phyloP scores from a whole-genome alignment of 2,888 invertebrate species.

The Eristalis arbustorum region DNA sequence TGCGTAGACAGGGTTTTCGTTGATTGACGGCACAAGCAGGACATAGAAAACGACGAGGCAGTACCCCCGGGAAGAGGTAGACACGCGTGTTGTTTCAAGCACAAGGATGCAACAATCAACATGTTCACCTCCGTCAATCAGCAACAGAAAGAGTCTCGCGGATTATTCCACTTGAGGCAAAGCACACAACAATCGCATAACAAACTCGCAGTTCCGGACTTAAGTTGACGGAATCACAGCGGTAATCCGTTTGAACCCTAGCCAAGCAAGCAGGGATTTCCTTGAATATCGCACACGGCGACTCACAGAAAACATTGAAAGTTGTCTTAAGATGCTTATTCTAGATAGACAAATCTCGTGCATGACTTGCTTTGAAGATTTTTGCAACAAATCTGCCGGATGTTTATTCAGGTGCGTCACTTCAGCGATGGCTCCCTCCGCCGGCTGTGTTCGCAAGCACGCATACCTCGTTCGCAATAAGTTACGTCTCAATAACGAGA shows the following conservation, averaged over 20 bases:
- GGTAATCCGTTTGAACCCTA: background rate
- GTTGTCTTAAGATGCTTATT: background rate
- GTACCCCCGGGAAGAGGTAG: no score
- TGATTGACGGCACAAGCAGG: no score
- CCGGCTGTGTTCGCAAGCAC: background rate
- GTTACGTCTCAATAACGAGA: constrained; percentile 15
- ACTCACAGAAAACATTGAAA: background rate
- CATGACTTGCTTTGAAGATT: background rate
- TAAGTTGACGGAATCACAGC: background rate
- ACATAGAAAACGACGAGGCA: no score
- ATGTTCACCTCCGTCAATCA: background rate
- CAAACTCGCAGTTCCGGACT: background rate
- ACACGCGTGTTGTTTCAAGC: background rate
- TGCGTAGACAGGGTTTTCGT: no score
- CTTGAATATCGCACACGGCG: background rate
- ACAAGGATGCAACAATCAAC: background rate
- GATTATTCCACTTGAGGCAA: background rate
- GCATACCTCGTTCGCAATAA: background rate
- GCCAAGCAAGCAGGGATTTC: background rate
- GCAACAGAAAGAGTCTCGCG: background rate
- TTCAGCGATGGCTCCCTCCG: background rate
- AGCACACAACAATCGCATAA: background rate
- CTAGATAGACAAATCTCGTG: no score
- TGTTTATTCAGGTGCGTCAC: constrained; percentile 5
- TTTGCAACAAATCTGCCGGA: constrained; percentile 19